Evolutionary conservation across 2,797 vertebrate genomes (phyloP).

Genomic region (Falco cherrug): DNA sequence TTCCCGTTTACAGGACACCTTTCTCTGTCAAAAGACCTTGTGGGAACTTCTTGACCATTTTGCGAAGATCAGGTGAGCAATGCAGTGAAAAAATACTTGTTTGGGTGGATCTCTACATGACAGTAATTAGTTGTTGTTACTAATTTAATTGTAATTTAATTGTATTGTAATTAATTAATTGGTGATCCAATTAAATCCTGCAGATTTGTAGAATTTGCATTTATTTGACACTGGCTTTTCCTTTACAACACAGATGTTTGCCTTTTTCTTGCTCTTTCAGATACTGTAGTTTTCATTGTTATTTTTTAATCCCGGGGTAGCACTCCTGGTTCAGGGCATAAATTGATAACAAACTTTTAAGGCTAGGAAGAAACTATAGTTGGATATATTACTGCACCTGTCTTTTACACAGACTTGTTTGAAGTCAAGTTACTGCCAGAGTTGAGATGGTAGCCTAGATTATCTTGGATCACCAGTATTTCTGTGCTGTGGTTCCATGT

Average conservation of each 20-base stretch:
- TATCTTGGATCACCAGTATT: not conserved
- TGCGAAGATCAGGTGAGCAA: constrained; percentile 85
- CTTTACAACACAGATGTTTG: not conserved
- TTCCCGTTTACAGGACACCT: constrained; percentile 86
- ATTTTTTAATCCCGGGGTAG: not conserved
- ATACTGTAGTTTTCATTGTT: not conserved
- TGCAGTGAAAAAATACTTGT: not conserved
- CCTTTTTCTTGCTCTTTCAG: not conserved
- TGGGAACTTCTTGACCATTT: constrained; percentile 93
- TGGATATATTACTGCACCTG: not conserved
- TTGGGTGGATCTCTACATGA: not conserved
- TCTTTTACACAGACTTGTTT: not conserved
- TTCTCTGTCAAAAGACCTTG: constrained; percentile 85
- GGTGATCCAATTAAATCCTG: not conserved
- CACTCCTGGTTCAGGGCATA: not conserved
- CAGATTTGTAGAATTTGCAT: not conserved
- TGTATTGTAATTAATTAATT: too few relatives aligned
- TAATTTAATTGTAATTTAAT: too few relatives aligned
- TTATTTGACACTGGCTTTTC: not conserved
- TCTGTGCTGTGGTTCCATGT: not conserved
- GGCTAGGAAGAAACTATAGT: not conserved
- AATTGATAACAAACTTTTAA: not conserved
- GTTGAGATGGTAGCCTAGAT: not conserved
- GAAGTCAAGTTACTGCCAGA: not conserved
- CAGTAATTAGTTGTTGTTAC: not conserved